Evolutionary conservation across 2,888 invertebrate genomes (phyloP), one percentile per base, ranked within the genome.

Genomic region (Stenchaetothrips biformis): DNA sequence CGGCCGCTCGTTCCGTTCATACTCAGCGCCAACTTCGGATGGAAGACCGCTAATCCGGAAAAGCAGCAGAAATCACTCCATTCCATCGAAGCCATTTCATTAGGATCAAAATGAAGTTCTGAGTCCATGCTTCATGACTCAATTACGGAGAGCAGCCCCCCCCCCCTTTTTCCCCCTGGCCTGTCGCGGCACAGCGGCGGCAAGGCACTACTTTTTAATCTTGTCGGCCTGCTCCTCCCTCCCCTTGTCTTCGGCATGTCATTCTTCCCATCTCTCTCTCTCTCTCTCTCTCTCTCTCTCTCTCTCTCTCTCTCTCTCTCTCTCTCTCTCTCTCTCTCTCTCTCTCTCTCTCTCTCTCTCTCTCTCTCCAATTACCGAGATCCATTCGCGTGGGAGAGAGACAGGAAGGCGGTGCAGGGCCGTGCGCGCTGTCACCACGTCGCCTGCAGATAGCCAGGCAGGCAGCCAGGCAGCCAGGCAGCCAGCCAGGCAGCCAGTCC

Each of bases 51-150:
- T 37, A 37, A 37, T 37, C 37, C 37, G 37, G 37, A 37, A 1
- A 37, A 37, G 37, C 4, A 4, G 37, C 37, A 37, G 37, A 37
- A 37, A 37, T 37, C 37, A 37, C 37, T 37, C 37, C 37, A 37
- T 37, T 37, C 37, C 37, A 37, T 37, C 37, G 37, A 37, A 37
- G 37, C 37, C 37, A 59, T 59, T 59, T 59, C 18, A 59, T 59
- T 18, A 18, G 59, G 59, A 59, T 59, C 59, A 59, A 18, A 59
- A 16, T 18, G 59, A 16, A 59, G 18, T 6, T 59, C 59, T 16
- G 13, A 74, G 67, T 74, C 67, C 67, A 74, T 74, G 8, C 67
- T 25, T 74, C 25, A 74, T 74, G 67, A 74, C 67, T 74, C 67
- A 74, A 74, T 74, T 74, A 74, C 25, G 67, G 18, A 18, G 21